These are phyloP conservation scores for Eurypyga helias DNA, from an alignment of 2,113 vertebrate species.

Conservation along the genomic window DNA sequence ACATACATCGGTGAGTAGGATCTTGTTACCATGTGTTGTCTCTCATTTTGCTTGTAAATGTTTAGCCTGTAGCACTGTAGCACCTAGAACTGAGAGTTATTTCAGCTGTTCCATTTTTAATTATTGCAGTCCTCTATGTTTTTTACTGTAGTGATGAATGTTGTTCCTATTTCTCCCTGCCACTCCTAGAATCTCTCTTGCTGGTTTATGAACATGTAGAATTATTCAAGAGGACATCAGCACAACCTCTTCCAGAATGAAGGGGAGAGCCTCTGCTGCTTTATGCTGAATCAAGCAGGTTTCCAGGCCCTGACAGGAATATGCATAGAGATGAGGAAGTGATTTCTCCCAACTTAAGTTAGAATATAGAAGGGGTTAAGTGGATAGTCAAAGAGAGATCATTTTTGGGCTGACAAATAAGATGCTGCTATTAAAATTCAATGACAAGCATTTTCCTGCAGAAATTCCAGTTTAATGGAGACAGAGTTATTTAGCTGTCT, in stretches of 20 bases:
- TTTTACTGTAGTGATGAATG: background rate
- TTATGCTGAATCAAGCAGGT: background rate
- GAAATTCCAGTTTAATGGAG: background rate
- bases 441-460: background rate
- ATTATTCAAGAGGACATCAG: background rate
- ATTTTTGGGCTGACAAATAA: background rate
- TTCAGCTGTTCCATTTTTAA: background rate
- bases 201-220: background rate
- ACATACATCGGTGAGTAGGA: slow-evolving; percentile 70
- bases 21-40: background rate
- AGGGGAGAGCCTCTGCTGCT: background rate
- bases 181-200: background rate
- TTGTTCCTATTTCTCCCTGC: background rate
- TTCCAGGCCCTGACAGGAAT: background rate
- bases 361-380: background rate
- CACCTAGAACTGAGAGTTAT: background rate
- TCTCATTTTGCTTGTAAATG: background rate
- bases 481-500: background rate
- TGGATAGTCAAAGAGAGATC: background rate
- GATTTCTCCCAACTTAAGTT: background rate
- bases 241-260: background rate
- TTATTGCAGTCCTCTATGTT: background rate
- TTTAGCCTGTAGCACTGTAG: background rate
- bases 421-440: background rate
- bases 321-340: background rate